phyloP scores from a whole-genome alignment of 2,797 vertebrate species.

The Phataginus tricuspis region DNA sequence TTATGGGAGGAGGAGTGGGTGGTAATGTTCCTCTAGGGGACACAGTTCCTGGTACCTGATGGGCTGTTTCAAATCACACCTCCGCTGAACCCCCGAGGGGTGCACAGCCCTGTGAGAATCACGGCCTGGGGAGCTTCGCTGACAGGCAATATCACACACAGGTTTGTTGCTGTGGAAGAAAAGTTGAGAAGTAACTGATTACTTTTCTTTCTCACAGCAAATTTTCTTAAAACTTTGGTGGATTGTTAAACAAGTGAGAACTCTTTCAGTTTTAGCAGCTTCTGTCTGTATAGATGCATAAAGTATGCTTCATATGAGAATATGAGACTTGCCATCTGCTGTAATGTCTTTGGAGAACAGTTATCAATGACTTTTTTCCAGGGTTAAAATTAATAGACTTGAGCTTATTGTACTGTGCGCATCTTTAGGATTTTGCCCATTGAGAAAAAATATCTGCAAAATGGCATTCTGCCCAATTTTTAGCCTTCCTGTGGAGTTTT shows the following conservation, averaged over 20 bases:
- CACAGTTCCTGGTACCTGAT: not conserved
- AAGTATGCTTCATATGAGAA: not conserved
- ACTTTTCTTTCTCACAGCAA: not conserved
- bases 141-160: not conserved
- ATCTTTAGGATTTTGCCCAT: not conserved
- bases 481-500: not conserved
- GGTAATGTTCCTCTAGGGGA: not conserved
- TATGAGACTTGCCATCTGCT: not conserved
- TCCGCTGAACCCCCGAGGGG: not conserved
- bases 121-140: not conserved
- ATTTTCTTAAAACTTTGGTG: not conserved
- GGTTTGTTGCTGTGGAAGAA: not conserved
- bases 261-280: not conserved
- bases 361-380: constrained; percentile 2
- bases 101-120: not conserved
- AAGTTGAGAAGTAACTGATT: not conserved
- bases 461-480: not conserved
- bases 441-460: not conserved
- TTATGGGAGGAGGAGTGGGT: not conserved
- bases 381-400: constrained; percentile 3
- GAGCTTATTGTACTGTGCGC: not conserved
- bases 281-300: not conserved
- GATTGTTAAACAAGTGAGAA: not conserved
- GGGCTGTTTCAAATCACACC: not conserved
- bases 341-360: not conserved